These are phyloP conservation scores for Sarotherodon lohbergeri DNA, from an alignment of 2,113 vertebrate species.

Conservation along the genomic window DNA sequence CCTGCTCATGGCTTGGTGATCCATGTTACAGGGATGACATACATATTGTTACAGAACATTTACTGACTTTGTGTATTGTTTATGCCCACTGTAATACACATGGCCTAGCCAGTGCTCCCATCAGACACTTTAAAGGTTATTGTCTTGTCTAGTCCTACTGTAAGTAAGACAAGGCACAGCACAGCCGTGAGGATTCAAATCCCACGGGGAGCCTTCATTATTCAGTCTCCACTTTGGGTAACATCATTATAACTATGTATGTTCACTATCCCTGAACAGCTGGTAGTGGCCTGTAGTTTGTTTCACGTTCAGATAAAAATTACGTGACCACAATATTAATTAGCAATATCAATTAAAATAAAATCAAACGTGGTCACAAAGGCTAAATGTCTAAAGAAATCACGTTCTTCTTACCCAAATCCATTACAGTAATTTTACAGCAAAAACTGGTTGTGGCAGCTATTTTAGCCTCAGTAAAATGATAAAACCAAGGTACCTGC, in stretches of 20 bases:
- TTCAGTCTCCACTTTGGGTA: background rate
- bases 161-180: background rate
- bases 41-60: background rate
- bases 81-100: background rate
- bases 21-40: background rate
- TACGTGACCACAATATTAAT: background rate
- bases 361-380: background rate
- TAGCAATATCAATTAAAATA: background rate
- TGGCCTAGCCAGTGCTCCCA: rapidly evolving
- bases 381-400: background rate
- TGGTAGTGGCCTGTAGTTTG: background rate
- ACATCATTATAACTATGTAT: background rate
- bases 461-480: background rate
- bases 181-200: background rate
- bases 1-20: background rate
- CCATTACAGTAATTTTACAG: background rate
- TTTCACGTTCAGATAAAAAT: background rate
- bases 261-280: constrained; percentile 3
- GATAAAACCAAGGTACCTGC: background rate
- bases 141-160: background rate
- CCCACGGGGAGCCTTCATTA: background rate
- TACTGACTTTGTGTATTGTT: background rate
- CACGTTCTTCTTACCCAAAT: background rate
- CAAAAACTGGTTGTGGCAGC: background rate
- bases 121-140: background rate